Conservation (phyloP, 2,113 vertebrate species). For the Phodopus roborovskii region DNA sequence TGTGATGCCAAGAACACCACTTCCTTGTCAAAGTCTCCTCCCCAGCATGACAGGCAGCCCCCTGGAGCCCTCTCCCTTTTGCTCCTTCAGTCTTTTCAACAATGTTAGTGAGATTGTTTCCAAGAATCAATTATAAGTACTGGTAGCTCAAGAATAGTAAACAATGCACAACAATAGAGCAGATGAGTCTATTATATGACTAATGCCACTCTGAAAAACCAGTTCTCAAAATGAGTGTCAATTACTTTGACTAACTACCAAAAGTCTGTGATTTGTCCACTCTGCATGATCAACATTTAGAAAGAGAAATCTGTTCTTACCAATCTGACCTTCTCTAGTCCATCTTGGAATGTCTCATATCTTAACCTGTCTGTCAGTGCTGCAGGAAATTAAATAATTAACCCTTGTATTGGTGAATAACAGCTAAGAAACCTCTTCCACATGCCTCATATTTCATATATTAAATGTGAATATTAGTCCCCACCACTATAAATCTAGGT, state of each 20-base stretch:
- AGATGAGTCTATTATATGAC: neutral
- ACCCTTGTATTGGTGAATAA: neutral
- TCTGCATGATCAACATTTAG: neutral
- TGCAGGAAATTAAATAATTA: neutral
- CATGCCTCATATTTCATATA: neutral
- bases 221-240: neutral
- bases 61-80: neutral
- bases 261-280: neutral
- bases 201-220: slow-evolving; percentile 22
- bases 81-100: neutral
- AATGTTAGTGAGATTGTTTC: neutral
- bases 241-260: neutral
- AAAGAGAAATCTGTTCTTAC: slow-evolving; percentile 15
- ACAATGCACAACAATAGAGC: neutral
- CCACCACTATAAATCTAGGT: neutral
- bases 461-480: neutral
- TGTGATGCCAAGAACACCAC: neutral
- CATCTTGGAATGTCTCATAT: neutral
- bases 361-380: neutral
- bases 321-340: neutral
- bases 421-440: neutral
- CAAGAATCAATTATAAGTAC: slow-evolving; percentile 38
- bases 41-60: neutral
- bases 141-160: slow-evolving; percentile 49
- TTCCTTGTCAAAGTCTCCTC: neutral